Conservation (phyloP, 2,888 invertebrate species). For the Rotaria magnacalcarata region DNA sequence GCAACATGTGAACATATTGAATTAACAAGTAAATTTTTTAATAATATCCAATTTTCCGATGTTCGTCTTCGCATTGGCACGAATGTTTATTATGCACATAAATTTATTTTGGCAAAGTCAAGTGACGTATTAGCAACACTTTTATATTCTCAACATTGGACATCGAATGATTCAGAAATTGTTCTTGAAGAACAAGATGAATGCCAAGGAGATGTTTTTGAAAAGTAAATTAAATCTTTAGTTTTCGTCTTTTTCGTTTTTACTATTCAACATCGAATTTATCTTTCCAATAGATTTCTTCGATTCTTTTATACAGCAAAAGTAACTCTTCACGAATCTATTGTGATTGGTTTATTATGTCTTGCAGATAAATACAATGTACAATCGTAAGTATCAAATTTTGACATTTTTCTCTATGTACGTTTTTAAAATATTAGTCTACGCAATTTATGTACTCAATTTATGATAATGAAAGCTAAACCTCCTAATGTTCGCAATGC, state of each 20-base stretch:
- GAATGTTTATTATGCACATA: constrained; percentile 53
- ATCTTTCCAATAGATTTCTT: constrained; percentile 56
- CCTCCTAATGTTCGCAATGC: constrained; percentile 55
- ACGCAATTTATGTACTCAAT: constrained; percentile 54
- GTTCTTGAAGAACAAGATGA: background rate
- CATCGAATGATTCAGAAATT: constrained; percentile 47
- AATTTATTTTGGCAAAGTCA: constrained; percentile 58
- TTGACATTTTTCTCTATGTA: too few relatives aligned
- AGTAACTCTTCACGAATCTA: constrained; percentile 53
- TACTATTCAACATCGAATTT: background rate
- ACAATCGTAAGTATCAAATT: constrained; percentile 48
- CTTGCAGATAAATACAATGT: constrained; percentile 59
- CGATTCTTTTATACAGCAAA: constrained; percentile 58
- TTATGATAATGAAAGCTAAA: constrained; percentile 57
- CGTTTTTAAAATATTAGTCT: constrained; percentile 47
- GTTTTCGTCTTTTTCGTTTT: background rate
- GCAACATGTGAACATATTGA: constrained; percentile 26
- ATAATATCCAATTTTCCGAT: constrained; percentile 9
- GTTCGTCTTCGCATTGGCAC: background rate
- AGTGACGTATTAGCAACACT: constrained; percentile 58
- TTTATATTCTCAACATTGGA: constrained; percentile 56
- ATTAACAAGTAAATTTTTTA: background rate
- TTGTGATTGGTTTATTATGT: constrained; percentile 57
- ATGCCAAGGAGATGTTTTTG: constrained; percentile 23
- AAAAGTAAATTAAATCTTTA: background rate